Evolutionary conservation across 2,797 vertebrate species (phyloP).

Genomic region (Tachyglossus aculeatus): DNA sequence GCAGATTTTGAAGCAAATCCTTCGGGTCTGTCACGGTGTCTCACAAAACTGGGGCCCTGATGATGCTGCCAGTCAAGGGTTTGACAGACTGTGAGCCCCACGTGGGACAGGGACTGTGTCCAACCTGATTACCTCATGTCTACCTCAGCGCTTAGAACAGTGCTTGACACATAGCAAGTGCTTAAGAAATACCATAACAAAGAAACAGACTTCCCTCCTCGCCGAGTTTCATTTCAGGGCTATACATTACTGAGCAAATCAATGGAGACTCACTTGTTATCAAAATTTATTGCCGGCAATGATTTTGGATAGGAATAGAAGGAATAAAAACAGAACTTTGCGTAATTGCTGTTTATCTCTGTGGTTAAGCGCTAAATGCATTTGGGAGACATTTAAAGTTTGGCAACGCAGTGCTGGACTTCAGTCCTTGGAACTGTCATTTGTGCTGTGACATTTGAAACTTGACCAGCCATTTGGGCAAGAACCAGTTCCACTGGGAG

Average conservation of each 20-base stretch:
- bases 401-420: constrained; percentile 42
- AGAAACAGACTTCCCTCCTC: neutral
- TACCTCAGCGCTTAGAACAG: too few species aligned
- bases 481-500: constrained; percentile 28
- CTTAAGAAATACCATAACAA: too few species aligned
- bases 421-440: constrained; percentile 26
- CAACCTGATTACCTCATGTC: too few species aligned
- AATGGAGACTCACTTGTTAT: constrained; percentile 24
- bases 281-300: neutral
- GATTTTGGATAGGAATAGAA: neutral
- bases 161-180: too few species aligned
- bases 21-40: constrained; percentile 42
- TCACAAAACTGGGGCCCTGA: constrained; percentile 16
- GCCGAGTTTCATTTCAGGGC: constrained; percentile 6
- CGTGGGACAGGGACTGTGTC: too few species aligned
- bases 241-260: constrained; percentile 29
- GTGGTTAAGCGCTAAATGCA: constrained; percentile 13
- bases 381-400: constrained; percentile 33
- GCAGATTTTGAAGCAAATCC: constrained; percentile 36
- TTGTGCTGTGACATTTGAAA: constrained; percentile 45
- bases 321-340: neutral
- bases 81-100: neutral
- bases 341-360: constrained; percentile 26
- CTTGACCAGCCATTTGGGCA: constrained; percentile 35
- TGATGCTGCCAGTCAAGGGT: constrained; percentile 26